Conservation (phyloP, 2,113 vertebrate genomes). For the Paedocypris sp. region DNA sequence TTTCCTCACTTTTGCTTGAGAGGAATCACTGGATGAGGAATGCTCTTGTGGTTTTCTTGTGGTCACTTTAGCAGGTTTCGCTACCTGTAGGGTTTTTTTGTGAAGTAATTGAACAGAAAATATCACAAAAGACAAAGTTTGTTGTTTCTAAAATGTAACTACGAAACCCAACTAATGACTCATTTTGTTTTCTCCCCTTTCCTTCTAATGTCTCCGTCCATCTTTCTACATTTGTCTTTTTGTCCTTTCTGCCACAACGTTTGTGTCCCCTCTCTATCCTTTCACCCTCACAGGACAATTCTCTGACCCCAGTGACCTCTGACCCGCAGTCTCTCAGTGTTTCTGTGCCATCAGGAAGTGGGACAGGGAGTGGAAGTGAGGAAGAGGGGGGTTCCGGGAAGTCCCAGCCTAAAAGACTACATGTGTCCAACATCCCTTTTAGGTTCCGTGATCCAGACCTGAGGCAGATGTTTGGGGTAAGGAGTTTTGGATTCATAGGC, state of each 20-base stretch:
- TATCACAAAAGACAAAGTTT: not conserved
- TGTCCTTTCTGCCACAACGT: not conserved
- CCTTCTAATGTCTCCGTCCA: not conserved
- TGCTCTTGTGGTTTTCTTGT: constrained; percentile 58
- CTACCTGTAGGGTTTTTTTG: not conserved
- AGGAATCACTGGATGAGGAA: constrained; percentile 65
- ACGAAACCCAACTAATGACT: constrained; percentile 2
- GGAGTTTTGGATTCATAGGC: not conserved
- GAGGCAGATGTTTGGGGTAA: constrained; percentile 73
- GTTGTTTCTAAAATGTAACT: no score
- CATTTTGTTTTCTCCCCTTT: constrained; percentile 11
- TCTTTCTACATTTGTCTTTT: not conserved
- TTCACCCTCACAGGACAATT: constrained; percentile 51
- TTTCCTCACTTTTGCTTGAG: constrained; percentile 62
- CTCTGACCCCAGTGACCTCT: constrained; percentile 53
- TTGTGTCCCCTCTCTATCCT: constrained; percentile 10
- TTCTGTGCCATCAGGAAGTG: constrained; percentile 48
- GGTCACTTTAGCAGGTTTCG: constrained; percentile 46
- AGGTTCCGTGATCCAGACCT: constrained; percentile 70
- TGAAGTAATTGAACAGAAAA: not conserved
- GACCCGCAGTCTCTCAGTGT: constrained; percentile 57
- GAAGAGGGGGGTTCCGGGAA: constrained; percentile 62
- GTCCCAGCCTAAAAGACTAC: constrained; percentile 65
- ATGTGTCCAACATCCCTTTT: constrained; percentile 72
- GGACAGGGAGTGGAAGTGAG: constrained; percentile 53